A percentile compares a stretch with the other conserved stretches of the same genome.
Conservation (phyloP, 2,888 invertebrate species). For the Amiota communis region DNA sequence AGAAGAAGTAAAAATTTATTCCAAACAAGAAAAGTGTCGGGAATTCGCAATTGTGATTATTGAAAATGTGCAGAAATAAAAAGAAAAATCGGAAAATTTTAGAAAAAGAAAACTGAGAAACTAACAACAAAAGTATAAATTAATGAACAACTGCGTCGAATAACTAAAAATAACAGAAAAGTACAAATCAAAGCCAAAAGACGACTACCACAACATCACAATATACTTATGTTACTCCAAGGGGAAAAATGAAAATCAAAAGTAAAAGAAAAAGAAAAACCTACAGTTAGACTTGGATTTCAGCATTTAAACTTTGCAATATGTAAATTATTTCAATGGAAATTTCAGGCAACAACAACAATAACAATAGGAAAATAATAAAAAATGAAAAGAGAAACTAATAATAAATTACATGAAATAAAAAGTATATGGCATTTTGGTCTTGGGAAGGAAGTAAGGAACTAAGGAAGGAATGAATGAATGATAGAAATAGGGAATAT, state of each 20-base stretch:
- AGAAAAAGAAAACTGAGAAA: conserved; percentile 11
- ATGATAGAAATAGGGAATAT: conserved; percentile 34
- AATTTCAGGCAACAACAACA: conserved; percentile 50
- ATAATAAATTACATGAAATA: conserved; percentile 61
- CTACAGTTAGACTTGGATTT: conserved; percentile 10
- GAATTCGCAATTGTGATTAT: conserved; percentile 18
- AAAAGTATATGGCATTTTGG: conserved; percentile 38
- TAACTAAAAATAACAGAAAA: conserved; percentile 32
- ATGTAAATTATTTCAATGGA: conserved; percentile 67
- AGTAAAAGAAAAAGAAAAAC: conserved; percentile 2
- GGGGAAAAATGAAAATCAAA: neutral
- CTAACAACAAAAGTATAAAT: conserved; percentile 44
- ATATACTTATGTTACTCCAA: neutral
- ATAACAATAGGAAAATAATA: conserved; percentile 25
- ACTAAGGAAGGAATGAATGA: conserved; percentile 37
- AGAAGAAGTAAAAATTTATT: neutral
- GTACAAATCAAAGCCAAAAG: neutral
- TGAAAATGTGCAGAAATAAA: neutral
- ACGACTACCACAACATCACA: conserved; percentile 1
- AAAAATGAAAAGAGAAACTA: conserved; percentile 48
- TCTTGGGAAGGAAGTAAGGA: too few species aligned
- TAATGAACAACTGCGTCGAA: conserved; percentile 58
- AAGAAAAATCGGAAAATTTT: neutral
- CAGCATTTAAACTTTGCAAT: conserved; percentile 49
- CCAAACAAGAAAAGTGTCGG: neutral